Evolutionary conservation across 2,113 vertebrate species (phyloP).

Genomic region (Psilopogon haemacephalus): DNA sequence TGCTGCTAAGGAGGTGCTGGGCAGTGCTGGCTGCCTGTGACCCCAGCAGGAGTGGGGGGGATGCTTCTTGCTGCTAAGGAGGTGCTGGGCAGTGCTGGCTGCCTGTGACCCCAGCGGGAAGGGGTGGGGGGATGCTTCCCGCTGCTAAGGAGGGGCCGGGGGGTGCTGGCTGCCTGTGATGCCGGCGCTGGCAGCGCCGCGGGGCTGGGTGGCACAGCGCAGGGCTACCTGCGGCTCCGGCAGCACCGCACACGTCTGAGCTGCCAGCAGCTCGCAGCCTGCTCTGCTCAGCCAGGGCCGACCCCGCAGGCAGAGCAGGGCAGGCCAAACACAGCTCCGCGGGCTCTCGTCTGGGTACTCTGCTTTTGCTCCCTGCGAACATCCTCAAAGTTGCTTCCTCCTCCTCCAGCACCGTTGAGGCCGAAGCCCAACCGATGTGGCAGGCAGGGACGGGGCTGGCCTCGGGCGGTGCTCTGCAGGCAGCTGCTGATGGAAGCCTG

Average conservation of each 20-base stretch:
- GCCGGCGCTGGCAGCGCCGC: neutral
- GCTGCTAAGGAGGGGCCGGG: neutral
- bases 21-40: rapidly evolving
- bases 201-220: neutral
- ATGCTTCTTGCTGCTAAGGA: neutral
- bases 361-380: neutral
- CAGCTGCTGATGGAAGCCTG: neutral
- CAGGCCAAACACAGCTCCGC: neutral
- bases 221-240: neutral
- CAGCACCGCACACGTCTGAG: neutral
- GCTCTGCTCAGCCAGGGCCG: neutral
- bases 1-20: neutral
- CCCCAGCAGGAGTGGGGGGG: neutral
- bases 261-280: neutral
- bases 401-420: neutral
- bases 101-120: rapidly evolving
- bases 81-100: neutral
- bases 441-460: neutral
- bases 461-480: neutral
- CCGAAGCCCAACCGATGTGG: neutral
- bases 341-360: neutral
- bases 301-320: rapidly evolving
- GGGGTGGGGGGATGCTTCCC: neutral
- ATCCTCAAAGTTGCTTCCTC: neutral
- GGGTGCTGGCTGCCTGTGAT: rapidly evolving